These are phyloP conservation scores for Heliothis subflexa DNA, from an alignment of 1,140 invertebrate genomes.

Conservation along the genomic window DNA sequence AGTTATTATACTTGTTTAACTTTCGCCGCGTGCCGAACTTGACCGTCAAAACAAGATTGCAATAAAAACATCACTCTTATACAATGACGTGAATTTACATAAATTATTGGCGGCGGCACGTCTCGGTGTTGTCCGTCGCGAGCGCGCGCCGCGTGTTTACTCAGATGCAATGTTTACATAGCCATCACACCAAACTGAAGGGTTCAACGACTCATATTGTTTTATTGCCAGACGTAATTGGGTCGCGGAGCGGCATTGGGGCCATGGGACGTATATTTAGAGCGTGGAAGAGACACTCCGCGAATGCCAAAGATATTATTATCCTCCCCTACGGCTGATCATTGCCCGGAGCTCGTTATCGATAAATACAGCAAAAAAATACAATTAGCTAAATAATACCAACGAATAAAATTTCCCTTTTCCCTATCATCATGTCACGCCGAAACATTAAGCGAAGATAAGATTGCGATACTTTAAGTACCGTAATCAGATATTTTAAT, in stretches of 20 bases:
- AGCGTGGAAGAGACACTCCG: constrained; percentile 51
- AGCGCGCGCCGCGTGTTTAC: constrained; percentile 62
- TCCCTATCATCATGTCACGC: constrained; percentile 32
- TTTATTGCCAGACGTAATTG: constrained; percentile 81
- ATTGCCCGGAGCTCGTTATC: neutral
- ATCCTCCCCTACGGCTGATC: constrained; percentile 26
- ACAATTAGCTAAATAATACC: constrained; percentile 23
- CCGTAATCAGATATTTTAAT: constrained; percentile 35
- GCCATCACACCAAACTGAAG: constrained; percentile 67
- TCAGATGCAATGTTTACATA: constrained; percentile 81
- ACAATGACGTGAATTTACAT: constrained; percentile 84
- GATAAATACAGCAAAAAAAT: constrained; percentile 1
- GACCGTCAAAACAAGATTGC: constrained; percentile 80
- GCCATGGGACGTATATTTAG: constrained; percentile 64
- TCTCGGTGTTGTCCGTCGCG: constrained; percentile 58
- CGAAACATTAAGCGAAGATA: constrained; percentile 21
- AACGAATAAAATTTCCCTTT: constrained; percentile 24
- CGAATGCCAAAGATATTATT: constrained; percentile 52
- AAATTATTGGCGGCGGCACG: constrained; percentile 82
- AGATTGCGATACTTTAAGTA: constrained; percentile 33
- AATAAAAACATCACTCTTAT: constrained; percentile 82
- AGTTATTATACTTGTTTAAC: constrained; percentile 76
- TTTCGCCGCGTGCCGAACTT: constrained; percentile 80
- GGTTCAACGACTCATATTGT: constrained; percentile 82
- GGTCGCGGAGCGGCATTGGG: constrained; percentile 71